A percentile compares a stretch with the other conserved stretches of the same genome.
Conservation (phyloP, 1,140 invertebrate genomes). For the Lepidurus packardi region DNA sequence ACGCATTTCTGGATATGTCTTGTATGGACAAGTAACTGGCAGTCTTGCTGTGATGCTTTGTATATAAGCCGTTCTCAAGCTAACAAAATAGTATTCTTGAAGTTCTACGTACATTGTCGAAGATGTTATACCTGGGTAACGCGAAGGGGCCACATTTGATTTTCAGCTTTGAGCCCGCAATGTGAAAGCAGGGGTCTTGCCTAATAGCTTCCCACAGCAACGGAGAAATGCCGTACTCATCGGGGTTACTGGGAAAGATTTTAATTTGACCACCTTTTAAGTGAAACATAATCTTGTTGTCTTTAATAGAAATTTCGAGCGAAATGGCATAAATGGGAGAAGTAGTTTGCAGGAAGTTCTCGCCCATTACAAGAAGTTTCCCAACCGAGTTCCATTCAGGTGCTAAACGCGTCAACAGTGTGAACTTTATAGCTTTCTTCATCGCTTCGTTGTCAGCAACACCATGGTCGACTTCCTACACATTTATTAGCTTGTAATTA, state of each 20-base stretch:
- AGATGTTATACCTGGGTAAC: not conserved
- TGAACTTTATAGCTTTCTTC: not conserved
- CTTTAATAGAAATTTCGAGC: not conserved
- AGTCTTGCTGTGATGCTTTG: not conserved
- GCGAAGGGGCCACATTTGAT: not conserved
- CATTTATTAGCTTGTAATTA: not conserved
- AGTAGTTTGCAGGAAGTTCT: not conserved
- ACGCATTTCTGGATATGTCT: not conserved
- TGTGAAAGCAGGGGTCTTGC: not conserved
- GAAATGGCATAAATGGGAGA: not conserved
- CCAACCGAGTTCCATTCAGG: conserved; percentile 3
- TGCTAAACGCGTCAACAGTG: not conserved
- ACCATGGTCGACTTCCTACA: not conserved
- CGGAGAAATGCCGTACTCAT: not conserved
- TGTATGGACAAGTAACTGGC: not conserved
- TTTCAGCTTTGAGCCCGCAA: not conserved
- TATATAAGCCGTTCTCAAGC: not conserved
- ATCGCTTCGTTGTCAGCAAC: not conserved
- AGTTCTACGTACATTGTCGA: too few species aligned
- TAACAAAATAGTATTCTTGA: not conserved
- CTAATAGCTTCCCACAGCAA: not conserved
- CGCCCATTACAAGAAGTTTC: not conserved
- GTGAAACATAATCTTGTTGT: not conserved
- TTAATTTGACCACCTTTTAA: conserved; percentile 2
- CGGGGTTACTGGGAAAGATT: not conserved